Evolutionary conservation across 2,113 vertebrate species (phyloP).

Genomic region (Pheucticus melanocephalus): DNA sequence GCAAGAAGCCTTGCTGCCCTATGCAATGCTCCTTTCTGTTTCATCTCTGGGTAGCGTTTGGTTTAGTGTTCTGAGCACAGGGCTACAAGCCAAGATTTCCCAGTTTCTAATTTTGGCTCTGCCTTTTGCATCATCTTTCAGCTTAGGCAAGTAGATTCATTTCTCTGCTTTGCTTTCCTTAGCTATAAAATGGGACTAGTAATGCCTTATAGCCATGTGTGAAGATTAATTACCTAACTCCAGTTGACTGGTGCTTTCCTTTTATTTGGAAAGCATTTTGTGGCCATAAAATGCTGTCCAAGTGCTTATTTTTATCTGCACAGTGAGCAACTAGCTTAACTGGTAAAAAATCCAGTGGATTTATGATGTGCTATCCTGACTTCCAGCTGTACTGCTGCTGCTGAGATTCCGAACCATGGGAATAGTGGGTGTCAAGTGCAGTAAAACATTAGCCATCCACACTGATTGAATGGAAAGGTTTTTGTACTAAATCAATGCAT

Average conservation of each 20-base stretch:
- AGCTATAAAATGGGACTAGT: conserved; percentile 20
- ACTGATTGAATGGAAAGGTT: conserved; percentile 60
- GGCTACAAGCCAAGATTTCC: conserved; percentile 33
- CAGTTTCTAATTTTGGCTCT: conserved; percentile 51
- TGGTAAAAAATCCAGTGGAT: conserved; percentile 60
- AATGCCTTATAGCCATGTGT: conserved; percentile 23
- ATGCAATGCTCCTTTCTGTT: neutral
- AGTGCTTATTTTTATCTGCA: conserved; percentile 57
- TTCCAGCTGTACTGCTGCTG: conserved; percentile 47
- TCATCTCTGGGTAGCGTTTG: neutral
- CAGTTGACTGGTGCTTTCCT: conserved; percentile 46
- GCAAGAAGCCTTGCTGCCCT: neutral
- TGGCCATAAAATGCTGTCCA: conserved; percentile 48
- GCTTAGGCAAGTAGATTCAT: conserved; percentile 31
- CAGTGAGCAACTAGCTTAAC: conserved; percentile 59
- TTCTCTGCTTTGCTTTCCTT: conserved; percentile 26
- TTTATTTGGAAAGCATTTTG: conserved; percentile 63
- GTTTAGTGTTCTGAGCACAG: neutral
- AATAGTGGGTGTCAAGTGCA: conserved; percentile 63
- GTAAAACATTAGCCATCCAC: conserved; percentile 65
- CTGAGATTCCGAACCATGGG: conserved; percentile 41
- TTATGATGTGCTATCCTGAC: conserved; percentile 56
- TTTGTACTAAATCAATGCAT: conserved; percentile 68
- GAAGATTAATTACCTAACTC: conserved; percentile 58
- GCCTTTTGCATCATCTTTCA: conserved; percentile 25